These are phyloP conservation scores for Amblyteles armatorius DNA, from an alignment of 2,888 invertebrate genomes.

Conservation along the genomic window DNA sequence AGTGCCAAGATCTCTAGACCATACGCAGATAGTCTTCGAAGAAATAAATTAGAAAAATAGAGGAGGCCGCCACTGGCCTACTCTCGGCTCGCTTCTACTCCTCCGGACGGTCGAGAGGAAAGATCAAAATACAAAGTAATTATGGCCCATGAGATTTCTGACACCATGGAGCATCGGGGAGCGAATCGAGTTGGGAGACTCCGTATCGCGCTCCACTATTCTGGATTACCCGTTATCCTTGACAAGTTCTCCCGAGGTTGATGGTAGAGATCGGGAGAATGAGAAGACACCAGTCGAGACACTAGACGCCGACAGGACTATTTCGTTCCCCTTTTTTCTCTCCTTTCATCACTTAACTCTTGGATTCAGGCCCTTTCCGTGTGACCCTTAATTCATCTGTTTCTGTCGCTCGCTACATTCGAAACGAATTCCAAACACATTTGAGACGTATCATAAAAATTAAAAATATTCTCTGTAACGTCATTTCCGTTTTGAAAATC, in stretches of 20 bases:
- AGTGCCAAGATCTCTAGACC: slow-evolving; percentile 39
- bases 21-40: slow-evolving; percentile 55
- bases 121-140: slow-evolving; percentile 78
- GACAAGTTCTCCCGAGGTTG: slow-evolving; percentile 71
- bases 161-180: slow-evolving; percentile 59
- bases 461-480: no score
- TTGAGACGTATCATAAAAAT: no score
- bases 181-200: slow-evolving; percentile 58
- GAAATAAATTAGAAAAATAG: slow-evolving; percentile 63
- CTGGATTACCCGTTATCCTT: slow-evolving; percentile 83
- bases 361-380: not conserved
- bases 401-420: no score
- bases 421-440: no score
- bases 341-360: not conserved
- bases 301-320: slow-evolving; percentile 3
- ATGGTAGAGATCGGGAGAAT: slow-evolving; percentile 23
- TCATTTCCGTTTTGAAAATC: not conserved
- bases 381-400: no score
- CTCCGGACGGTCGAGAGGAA: slow-evolving; percentile 53
- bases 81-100: slow-evolving; percentile 33
- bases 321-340: not conserved
- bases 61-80: slow-evolving; percentile 31
- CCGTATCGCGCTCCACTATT: slow-evolving; percentile 74
- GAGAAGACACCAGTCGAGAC: slow-evolving; percentile 18
- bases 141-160: slow-evolving; percentile 70